A percentile compares a stretch with the other conserved stretches of the same genome.
Evolutionary conservation across 1,140 invertebrate species (phyloP).

Genomic region (Cydia fagiglandana): DNA sequence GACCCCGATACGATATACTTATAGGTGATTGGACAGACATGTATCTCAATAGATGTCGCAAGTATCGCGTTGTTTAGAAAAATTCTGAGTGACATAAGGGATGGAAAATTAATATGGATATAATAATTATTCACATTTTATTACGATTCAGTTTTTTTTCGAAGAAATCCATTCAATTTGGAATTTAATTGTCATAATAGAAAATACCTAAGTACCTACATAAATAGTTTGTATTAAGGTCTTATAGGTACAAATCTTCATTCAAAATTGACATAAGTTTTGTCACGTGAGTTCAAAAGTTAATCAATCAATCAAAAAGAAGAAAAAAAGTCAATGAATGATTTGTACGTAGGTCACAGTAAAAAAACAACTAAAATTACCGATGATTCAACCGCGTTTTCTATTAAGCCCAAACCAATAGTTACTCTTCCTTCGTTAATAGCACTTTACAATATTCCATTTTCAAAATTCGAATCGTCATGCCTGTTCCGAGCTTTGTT

Average conservation of each 20-base stretch:
- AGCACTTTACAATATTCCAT: slow-evolving; percentile 75
- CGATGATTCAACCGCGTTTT: slow-evolving; percentile 30
- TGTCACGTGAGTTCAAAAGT: too few species aligned
- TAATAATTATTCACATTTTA: too few species aligned
- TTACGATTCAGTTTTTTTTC: too few species aligned
- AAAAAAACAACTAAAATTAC: not conserved
- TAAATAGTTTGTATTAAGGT: too few species aligned
- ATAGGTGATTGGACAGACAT: not conserved
- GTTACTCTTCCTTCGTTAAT: slow-evolving; percentile 71
- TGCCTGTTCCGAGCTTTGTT: slow-evolving; percentile 71
- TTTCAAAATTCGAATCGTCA: slow-evolving; percentile 78
- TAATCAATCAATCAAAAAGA: too few species aligned
- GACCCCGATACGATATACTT: slow-evolving; percentile 60
- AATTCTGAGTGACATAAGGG: not conserved
- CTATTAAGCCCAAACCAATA: slow-evolving; percentile 49
- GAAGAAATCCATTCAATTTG: too few species aligned
- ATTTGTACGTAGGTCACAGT: not conserved
- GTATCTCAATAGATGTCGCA: not conserved
- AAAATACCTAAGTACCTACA: too few species aligned
- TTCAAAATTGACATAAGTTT: too few species aligned
- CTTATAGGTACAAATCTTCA: too few species aligned
- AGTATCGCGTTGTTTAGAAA: not conserved
- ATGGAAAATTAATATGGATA: not conserved
- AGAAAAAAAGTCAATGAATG: too few species aligned
- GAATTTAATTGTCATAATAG: too few species aligned